Evolutionary conservation across 2,797 vertebrate species (phyloP), one percentile per base, ranked within the genome.

Genomic region (Microctenopoma stevenorrisi): DNA sequence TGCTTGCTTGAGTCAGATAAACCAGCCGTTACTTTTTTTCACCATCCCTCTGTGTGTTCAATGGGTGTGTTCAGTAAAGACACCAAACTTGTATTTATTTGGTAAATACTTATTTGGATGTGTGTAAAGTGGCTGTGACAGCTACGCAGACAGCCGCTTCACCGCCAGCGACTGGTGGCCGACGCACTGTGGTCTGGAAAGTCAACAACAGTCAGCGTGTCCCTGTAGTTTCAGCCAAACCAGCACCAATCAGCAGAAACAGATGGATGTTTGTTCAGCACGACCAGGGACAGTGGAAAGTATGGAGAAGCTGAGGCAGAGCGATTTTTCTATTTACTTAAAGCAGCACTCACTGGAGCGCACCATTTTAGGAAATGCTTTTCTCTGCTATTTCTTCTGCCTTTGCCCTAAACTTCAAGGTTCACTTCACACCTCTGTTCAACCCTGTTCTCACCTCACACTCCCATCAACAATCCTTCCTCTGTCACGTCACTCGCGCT

Each of bases 211-310:
- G 72, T 78, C 79, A 55, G 76, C 67, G 42, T 75, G 83, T 90
- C 83, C 77, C 82, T 15, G 75, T 18, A 4, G 67, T 55, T 80
- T 59, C 60, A 13, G 85, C 86, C 88, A 88, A 86, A 86, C 78
- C 84, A 78, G 84, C 79, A 72, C 74, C 84, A 81, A 88, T 89
- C 91, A 85, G 79, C 84, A 85, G 68, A 89, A 89, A 90, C 90
- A 92, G 86, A 91, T 82, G 86, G 74, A 38, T 81, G 86, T 85
- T 89, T 90, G 86, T 91, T 83, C 77, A 83, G 80, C 78, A 64
- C 79, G 74, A 82, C 50, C 30, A 11, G 63, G 62, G 83, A 88
- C 79, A 59, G 76, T 66, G 81, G 86, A 83, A 88, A 89, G 56
- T 66, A 68, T 26, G 42, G 70, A 86, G 69, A 49, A 79, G 88